These are phyloP conservation scores for Acanthopagrus latus DNA, from an alignment of 2,797 vertebrate species.

Conservation along the genomic window DNA sequence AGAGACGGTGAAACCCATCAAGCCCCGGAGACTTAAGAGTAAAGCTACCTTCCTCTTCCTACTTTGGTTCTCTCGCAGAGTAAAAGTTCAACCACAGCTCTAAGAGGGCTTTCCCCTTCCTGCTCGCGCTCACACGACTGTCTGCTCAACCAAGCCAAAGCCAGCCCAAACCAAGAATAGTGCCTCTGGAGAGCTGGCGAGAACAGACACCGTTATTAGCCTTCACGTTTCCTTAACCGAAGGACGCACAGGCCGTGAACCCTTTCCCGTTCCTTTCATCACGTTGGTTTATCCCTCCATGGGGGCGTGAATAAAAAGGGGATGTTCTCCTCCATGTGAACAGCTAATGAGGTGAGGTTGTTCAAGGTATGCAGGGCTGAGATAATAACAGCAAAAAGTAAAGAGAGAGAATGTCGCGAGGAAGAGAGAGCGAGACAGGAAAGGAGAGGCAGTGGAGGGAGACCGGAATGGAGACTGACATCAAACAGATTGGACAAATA, in stretches of 20 bases:
- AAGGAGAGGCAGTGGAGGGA: constrained; percentile 25
- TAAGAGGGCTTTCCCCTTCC: constrained; percentile 29
- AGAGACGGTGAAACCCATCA: constrained; percentile 45
- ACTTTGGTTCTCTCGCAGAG: constrained; percentile 5
- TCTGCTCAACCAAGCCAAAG: constrained; percentile 23
- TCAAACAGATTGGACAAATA: constrained; percentile 73
- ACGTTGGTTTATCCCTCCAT: constrained; percentile 44
- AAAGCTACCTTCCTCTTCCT: constrained; percentile 28
- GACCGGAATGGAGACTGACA: constrained; percentile 61
- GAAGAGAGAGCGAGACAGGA: constrained; percentile 28
- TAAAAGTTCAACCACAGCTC: constrained; percentile 39
- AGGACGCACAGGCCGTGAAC: constrained; percentile 30
- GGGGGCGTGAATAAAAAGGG: constrained; percentile 57
- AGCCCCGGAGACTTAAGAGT: constrained; percentile 28
- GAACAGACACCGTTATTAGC: constrained; percentile 56
- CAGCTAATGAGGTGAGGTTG: constrained; percentile 64
- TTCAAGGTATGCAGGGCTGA: constrained; percentile 50
- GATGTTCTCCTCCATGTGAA: constrained; percentile 44
- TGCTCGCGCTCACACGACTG: constrained; percentile 18
- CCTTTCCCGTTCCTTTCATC: constrained; percentile 47
- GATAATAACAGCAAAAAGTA: constrained; percentile 52
- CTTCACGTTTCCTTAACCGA: constrained; percentile 35
- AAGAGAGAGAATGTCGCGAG: constrained; percentile 29
- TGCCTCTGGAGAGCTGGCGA: constrained; percentile 41
- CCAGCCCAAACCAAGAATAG: neutral